Conservation (phyloP, 1,140 invertebrate genomes). For the Drosophila orosa region DNA sequence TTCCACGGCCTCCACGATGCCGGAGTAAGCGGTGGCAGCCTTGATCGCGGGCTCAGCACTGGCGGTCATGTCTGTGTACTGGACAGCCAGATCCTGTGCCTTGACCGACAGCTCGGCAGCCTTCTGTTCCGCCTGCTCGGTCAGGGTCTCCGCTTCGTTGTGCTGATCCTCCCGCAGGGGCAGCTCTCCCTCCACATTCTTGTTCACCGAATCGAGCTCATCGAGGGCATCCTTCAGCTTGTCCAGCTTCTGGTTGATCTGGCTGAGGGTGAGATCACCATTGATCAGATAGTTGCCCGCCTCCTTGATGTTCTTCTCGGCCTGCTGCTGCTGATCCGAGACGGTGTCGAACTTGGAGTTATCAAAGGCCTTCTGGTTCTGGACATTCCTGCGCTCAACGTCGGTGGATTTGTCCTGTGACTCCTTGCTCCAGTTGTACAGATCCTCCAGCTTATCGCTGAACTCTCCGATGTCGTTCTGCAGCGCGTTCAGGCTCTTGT, state of each 20-base stretch:
- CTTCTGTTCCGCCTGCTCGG: slow-evolving; percentile 51
- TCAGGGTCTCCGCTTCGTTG: slow-evolving; percentile 48
- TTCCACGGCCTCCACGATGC: slow-evolving; percentile 92
- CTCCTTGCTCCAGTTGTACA: slow-evolving; percentile 88
- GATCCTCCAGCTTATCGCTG: slow-evolving; percentile 89
- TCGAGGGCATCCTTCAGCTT: slow-evolving; percentile 53
- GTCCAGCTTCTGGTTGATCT: slow-evolving; percentile 66
- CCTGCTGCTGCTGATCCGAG: slow-evolving; percentile 83
- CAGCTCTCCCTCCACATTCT: slow-evolving; percentile 64
- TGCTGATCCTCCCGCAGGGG: slow-evolving; percentile 62
- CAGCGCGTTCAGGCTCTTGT: slow-evolving; percentile 85
- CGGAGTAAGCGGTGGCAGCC: slow-evolving; percentile 94
- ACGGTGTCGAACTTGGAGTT: slow-evolving; percentile 85
- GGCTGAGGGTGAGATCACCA: slow-evolving; percentile 58
- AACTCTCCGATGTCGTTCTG: slow-evolving; percentile 87
- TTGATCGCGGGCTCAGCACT: slow-evolving; percentile 89
- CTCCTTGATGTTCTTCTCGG: slow-evolving; percentile 84
- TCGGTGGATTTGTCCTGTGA: slow-evolving; percentile 87
- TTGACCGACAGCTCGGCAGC: slow-evolving; percentile 52
- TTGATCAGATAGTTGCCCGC: slow-evolving; percentile 78
- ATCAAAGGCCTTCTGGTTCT: slow-evolving; percentile 85
- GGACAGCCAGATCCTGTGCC: slow-evolving; percentile 58
- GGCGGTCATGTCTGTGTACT: slow-evolving; percentile 77
- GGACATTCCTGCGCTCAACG: slow-evolving; percentile 87
- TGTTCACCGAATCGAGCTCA: slow-evolving; percentile 58